Conservation (phyloP, 2,888 invertebrate species). For the Caenorhabditis sp. region DNA sequence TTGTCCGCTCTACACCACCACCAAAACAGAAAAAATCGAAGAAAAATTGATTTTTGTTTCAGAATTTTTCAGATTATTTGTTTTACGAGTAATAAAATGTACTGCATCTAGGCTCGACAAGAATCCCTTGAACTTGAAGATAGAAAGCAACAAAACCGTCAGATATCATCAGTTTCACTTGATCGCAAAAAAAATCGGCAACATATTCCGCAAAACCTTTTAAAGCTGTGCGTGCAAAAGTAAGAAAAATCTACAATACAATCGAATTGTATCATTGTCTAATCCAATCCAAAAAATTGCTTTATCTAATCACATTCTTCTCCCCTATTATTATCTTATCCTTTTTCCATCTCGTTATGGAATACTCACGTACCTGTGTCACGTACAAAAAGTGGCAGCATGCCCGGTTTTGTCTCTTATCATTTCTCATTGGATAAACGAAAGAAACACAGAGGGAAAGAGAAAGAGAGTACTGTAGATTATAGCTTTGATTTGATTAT, state of each 20-base stretch:
- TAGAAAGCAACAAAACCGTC: no score
- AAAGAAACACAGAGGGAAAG: neutral
- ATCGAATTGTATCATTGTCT: no score
- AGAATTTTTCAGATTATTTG: neutral
- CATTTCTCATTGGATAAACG: neutral
- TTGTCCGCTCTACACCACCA: slow-evolving; percentile 1
- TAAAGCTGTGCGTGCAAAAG: no score
- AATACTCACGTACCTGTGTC: neutral
- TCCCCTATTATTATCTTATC: neutral
- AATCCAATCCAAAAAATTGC: neutral
- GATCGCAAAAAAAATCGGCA: no score
- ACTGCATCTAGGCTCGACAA: no score
- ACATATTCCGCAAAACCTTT: no score
- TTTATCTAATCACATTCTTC: neutral
- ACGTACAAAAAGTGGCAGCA: slow-evolving; percentile 4
- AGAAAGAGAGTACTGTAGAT: neutral
- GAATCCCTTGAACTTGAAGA: no score
- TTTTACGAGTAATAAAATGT: no score
- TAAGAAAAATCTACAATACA: no score
- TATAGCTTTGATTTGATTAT: neutral
- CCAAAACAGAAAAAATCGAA: neutral
- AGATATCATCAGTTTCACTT: no score
- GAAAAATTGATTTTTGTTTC: neutral
- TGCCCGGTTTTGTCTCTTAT: neutral
- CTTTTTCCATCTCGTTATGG: neutral